Evolutionary conservation across 2,888 invertebrate genomes (phyloP).

Genomic region (Esperia sulphurella): DNA sequence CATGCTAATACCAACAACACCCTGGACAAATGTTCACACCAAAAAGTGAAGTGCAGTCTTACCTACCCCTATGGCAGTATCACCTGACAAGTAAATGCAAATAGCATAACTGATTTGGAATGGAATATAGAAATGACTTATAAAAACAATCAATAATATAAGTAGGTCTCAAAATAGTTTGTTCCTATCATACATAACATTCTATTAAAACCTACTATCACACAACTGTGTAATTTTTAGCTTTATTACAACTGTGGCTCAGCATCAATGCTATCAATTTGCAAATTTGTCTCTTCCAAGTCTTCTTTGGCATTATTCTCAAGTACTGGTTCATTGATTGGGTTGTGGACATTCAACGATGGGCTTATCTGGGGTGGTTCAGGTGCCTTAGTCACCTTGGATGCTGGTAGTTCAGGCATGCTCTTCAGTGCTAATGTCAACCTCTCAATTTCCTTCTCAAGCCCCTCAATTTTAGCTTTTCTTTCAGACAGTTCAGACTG

Average conservation of each 20-base stretch:
- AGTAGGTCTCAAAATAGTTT: no score
- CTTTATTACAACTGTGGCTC: conserved; percentile 52
- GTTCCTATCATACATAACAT: no score
- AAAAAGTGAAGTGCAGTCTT: no score
- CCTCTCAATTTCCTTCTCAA: conserved; percentile 59
- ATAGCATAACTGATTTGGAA: no score
- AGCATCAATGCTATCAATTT: conserved; percentile 63
- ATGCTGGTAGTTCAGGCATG: conserved; percentile 40
- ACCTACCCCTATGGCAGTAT: no score
- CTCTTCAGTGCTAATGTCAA: conserved; percentile 62
- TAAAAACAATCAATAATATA: no score
- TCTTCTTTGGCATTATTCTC: conserved; percentile 74
- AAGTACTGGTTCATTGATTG: conserved; percentile 57
- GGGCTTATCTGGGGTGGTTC: conserved; percentile 61
- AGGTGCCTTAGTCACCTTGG: conserved; percentile 61
- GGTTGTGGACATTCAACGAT: conserved; percentile 47
- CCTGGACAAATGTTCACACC: no score
- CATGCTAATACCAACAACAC: no score
- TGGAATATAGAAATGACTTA: no score
- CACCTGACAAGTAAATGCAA: no score
- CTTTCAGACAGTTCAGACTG: conserved; percentile 56
- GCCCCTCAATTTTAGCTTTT: conserved; percentile 58
- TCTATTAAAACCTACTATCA: not conserved
- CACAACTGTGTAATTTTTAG: conserved; percentile 1
- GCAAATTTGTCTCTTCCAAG: conserved; percentile 62